These are phyloP conservation scores for Oxyruncus cristatus DNA, from an alignment of 2,113 vertebrate species.

Conservation along the genomic window DNA sequence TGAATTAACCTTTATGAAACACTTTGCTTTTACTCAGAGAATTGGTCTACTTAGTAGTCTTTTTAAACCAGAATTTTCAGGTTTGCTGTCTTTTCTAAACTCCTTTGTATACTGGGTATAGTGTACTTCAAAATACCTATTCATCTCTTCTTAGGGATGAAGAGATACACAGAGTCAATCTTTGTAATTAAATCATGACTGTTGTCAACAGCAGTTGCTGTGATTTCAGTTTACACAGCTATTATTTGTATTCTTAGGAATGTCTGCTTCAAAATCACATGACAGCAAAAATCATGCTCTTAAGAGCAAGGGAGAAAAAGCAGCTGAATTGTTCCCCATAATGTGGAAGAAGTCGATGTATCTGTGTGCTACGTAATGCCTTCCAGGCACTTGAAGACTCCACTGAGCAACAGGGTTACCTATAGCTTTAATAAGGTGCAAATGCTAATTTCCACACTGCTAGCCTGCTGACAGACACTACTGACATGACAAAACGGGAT, in stretches of 20 bases:
- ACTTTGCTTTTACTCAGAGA: not conserved
- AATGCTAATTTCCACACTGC: not conserved
- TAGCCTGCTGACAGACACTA: not conserved
- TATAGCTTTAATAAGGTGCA: conserved; percentile 26
- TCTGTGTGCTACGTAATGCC: not conserved
- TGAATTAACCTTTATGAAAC: conserved; percentile 20
- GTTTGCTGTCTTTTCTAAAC: not conserved
- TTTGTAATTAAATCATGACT: conserved; percentile 30
- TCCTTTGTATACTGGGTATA: not conserved
- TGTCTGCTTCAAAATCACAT: not conserved
- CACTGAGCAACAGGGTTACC: not conserved
- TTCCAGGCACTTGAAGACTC: conserved; percentile 17
- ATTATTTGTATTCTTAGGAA: conserved; percentile 13
- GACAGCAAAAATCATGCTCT: not conserved
- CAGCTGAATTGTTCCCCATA: not conserved
- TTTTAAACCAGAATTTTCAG: not conserved
- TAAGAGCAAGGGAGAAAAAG: not conserved
- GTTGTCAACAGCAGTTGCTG: not conserved
- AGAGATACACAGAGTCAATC: not conserved
- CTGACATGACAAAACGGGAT: conserved; percentile 1
- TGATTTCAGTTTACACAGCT: not conserved
- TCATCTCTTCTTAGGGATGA: not conserved
- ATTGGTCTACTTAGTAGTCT: not conserved
- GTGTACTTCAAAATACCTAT: not conserved
- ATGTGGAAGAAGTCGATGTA: not conserved